A percentile compares a stretch with the other conserved stretches of the same genome.
phyloP scores from a whole-genome alignment of 2,888 invertebrate genomes.

The Diadromus collaris region DNA sequence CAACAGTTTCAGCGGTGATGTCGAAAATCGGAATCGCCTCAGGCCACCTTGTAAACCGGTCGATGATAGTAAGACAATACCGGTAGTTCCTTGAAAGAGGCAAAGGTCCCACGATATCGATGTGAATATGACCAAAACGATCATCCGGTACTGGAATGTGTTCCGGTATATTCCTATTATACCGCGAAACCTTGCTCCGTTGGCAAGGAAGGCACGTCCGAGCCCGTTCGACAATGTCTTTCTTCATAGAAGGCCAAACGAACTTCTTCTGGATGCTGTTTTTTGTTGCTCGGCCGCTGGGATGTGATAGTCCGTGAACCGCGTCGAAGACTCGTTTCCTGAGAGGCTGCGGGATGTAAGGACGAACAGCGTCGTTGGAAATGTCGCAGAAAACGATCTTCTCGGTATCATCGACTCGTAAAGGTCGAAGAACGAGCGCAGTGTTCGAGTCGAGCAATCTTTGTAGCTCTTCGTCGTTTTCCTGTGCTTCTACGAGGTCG shows the following conservation, averaged over 20 bases:
- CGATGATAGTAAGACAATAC: conserved; percentile 20
- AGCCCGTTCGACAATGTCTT: conserved; percentile 67
- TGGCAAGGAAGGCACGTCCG: conserved; percentile 70
- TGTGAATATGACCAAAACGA: conserved; percentile 44
- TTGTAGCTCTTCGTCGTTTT: conserved; percentile 13
- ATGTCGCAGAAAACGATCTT: conserved; percentile 59
- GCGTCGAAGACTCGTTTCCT: conserved; percentile 59
- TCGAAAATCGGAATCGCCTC: conserved; percentile 9
- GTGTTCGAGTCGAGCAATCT: background rate
- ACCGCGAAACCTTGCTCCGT: conserved; percentile 67
- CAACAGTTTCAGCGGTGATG: conserved; percentile 17
- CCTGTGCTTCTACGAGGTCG: conserved; percentile 9
- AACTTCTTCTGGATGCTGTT: conserved; percentile 58
- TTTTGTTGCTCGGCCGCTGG: conserved; percentile 51
- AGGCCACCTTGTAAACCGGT: conserved; percentile 18
- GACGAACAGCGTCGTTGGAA: conserved; percentile 49
- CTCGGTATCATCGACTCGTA: conserved; percentile 2
- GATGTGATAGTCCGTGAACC: conserved; percentile 58
- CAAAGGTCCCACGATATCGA: conserved; percentile 57
- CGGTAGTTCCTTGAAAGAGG: background rate
- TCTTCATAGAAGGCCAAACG: conserved; percentile 65
- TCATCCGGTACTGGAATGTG: conserved; percentile 62
- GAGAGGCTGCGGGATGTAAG: conserved; percentile 59
- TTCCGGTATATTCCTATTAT: conserved; percentile 61
- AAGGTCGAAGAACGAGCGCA: background rate